Evolutionary conservation across 1,140 invertebrate species (phyloP).

Genomic region (Doryteuthis pealeii): DNA sequence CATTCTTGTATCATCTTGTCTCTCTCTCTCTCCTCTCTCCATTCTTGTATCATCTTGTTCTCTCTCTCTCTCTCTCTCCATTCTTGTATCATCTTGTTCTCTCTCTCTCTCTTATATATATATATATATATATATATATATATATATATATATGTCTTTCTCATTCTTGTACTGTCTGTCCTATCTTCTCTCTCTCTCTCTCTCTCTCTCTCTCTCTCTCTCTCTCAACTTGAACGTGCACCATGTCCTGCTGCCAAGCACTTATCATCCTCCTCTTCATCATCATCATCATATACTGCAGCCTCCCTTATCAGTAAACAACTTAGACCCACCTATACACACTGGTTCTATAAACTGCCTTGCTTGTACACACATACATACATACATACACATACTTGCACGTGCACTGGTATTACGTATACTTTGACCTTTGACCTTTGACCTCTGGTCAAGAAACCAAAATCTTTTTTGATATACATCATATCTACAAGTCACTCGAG

Average conservation of each 20-base stretch:
- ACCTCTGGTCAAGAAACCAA: too few species aligned
- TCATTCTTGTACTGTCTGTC: not conserved
- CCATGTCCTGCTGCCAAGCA: too few species aligned
- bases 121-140: not conserved
- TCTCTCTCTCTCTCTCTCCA: not conserved
- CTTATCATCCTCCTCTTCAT: not conserved
- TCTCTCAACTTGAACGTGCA: not conserved
- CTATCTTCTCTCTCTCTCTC: not conserved
- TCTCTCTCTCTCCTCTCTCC: not conserved
- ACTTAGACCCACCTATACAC: not conserved
- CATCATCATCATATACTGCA: not conserved
- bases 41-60: not conserved
- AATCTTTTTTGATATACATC: too few species aligned
- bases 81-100: not conserved
- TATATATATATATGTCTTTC: not conserved
- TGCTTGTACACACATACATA: not conserved
- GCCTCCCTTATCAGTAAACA: not conserved
- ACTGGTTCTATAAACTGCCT: not conserved
- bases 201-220: not conserved
- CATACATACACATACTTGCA: not conserved
- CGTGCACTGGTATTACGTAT: not conserved
- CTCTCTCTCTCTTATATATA: not conserved
- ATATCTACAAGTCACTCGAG: too few species aligned
- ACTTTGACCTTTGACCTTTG: too few species aligned
- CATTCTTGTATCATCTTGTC: not conserved